Evolutionary conservation across 2,797 vertebrate species (phyloP).

Genomic region (Enteromius afrohamiltoni): DNA sequence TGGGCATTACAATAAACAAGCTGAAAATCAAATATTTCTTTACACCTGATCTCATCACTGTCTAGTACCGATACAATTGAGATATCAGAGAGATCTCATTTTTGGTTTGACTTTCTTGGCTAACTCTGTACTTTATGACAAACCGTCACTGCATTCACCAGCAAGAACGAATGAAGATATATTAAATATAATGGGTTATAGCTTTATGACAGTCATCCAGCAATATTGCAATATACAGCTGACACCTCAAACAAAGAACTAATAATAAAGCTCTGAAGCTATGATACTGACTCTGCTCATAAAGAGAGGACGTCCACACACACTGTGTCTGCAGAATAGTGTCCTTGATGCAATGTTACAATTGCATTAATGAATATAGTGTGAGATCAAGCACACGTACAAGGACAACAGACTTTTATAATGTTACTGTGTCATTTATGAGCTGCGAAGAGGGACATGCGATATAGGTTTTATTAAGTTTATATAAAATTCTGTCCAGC

Average conservation of each 20-base stretch:
- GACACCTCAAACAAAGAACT: slow-evolving; percentile 48
- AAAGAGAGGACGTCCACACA: slow-evolving; percentile 6
- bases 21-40: background rate
- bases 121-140: slow-evolving; percentile 18
- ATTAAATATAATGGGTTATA: slow-evolving; percentile 42
- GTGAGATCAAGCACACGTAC: slow-evolving; percentile 20
- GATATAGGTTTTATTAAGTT: slow-evolving; percentile 8
- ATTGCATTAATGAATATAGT: slow-evolving; percentile 38
- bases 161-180: slow-evolving; percentile 14
- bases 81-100: background rate
- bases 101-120: background rate
- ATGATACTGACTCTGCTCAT: slow-evolving; percentile 24
- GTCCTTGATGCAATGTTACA: slow-evolving; percentile 44
- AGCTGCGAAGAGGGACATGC: slow-evolving; percentile 5
- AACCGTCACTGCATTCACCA: background rate
- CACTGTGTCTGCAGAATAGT: slow-evolving; percentile 23
- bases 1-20: background rate
- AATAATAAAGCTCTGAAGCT: slow-evolving; percentile 45
- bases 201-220: slow-evolving; percentile 38
- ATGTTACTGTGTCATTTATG: slow-evolving; percentile 28
- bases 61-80: background rate
- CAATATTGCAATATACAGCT: slow-evolving; percentile 32
- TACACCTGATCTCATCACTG: background rate
- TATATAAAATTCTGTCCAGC: slow-evolving; percentile 2
- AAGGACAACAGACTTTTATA: slow-evolving; percentile 48